Conservation (phyloP, 2,113 vertebrate species). For the Uria aalge region DNA sequence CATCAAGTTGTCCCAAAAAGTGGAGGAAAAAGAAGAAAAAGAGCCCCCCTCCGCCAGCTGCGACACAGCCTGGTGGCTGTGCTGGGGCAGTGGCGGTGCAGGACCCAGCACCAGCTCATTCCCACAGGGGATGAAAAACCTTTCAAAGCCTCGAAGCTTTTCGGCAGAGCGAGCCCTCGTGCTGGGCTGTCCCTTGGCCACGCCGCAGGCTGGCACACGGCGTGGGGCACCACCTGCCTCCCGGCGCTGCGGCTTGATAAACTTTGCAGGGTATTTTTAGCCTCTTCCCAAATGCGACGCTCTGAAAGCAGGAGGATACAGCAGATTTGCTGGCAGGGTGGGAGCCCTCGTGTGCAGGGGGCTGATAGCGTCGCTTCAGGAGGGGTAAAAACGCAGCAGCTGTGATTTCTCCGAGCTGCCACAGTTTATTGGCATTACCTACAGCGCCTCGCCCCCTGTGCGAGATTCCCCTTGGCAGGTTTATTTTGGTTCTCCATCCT, state of each 20-base stretch:
- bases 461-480: neutral
- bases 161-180: neutral
- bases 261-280: conserved; percentile 1
- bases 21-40: neutral
- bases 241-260: neutral
- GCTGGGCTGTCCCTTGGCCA: neutral
- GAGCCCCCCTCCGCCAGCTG: rapidly evolving
- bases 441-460: neutral
- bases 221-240: neutral
- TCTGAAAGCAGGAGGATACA: conserved; percentile 15
- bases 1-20: neutral
- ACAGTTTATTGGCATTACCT: neutral
- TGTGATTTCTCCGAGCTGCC: neutral
- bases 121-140: neutral
- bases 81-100: rapidly evolving
- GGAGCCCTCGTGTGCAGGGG: neutral
- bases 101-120: neutral
- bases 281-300: neutral
- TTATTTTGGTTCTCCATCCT: neutral
- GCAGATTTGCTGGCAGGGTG: conserved; percentile 27
- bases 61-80: rapidly evolving
- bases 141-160: neutral
- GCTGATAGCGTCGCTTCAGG: neutral
- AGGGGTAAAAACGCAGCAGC: neutral
- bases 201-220: neutral